Evolutionary conservation across 2,888 invertebrate genomes (phyloP).

Genomic region (Chesias legatella): DNA sequence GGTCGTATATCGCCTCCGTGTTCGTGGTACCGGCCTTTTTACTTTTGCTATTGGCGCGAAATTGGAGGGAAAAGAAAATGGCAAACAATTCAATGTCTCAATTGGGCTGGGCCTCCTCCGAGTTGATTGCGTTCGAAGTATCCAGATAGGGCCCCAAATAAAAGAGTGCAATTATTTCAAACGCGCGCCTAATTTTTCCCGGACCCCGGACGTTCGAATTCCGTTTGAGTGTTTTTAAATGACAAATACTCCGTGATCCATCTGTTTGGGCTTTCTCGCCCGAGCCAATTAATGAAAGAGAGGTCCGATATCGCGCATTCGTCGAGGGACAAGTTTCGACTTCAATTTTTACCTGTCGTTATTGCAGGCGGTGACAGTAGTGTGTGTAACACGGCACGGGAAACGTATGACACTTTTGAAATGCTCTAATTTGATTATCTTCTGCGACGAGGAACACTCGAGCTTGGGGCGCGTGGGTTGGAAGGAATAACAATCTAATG

Average conservation of each 20-base stretch:
- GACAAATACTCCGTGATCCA: constrained; percentile 57
- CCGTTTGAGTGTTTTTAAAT: constrained; percentile 54
- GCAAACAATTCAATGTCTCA: constrained; percentile 73
- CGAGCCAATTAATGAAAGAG: constrained; percentile 67
- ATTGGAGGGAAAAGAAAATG: constrained; percentile 70
- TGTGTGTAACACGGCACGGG: constrained; percentile 60
- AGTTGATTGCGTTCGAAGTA: constrained; percentile 60
- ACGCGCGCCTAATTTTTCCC: constrained; percentile 58
- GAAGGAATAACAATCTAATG: constrained; percentile 39
- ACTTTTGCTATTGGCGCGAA: constrained; percentile 67
- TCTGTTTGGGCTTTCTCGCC: constrained; percentile 52
- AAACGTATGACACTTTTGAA: constrained; percentile 54
- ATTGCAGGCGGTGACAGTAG: constrained; percentile 67
- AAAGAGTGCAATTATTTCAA: constrained; percentile 58
- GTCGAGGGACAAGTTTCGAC: constrained; percentile 57
- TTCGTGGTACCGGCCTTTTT: constrained; percentile 69
- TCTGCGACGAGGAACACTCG: constrained; percentile 17
- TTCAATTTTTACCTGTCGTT: constrained; percentile 75
- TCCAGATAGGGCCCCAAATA: constrained; percentile 50
- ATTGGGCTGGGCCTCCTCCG: constrained; percentile 56
- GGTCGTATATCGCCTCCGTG: constrained; percentile 63
- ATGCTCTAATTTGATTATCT: constrained; percentile 39
- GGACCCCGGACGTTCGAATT: constrained; percentile 40
- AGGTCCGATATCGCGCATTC: constrained; percentile 55
- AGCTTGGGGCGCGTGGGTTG: constrained; percentile 16